phyloP scores from a whole-genome alignment of 1,140 invertebrate species.

The Pseudobourletiella spinata region DNA sequence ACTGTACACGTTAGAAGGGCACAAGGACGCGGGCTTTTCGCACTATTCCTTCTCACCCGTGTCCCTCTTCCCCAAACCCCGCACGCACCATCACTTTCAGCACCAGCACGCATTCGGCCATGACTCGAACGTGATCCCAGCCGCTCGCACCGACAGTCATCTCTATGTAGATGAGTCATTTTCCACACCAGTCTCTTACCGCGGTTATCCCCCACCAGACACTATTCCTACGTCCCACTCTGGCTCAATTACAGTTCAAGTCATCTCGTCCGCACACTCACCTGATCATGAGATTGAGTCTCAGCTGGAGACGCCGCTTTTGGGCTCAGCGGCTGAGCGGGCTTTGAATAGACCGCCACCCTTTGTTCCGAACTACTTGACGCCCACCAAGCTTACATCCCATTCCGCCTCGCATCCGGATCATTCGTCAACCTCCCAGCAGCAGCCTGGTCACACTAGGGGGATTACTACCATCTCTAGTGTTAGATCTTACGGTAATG shows the following conservation, averaged over 20 bases:
- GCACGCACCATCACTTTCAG: conserved; percentile 36
- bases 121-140: conserved; percentile 35
- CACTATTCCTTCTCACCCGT: conserved; percentile 49
- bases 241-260: conserved; percentile 45
- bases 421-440: background rate
- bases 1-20: conserved; percentile 44
- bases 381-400: conserved; percentile 14
- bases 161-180: conserved; percentile 41
- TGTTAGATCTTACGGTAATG: conserved; percentile 27
- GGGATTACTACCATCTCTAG: conserved; percentile 34
- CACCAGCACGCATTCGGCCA: conserved; percentile 21
- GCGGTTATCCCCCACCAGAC: conserved; percentile 26
- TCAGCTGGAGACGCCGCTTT: conserved; percentile 47
- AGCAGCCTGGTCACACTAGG: background rate
- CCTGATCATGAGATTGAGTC: conserved; percentile 45
- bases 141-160: conserved; percentile 39
- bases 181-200: conserved; percentile 41
- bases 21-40: conserved; percentile 46
- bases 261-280: conserved; percentile 43
- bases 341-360: conserved; percentile 18
- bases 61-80: conserved; percentile 39
- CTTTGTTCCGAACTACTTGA: conserved; percentile 21
- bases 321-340: conserved; percentile 27
- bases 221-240: conserved; percentile 38
- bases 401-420: conserved; percentile 15